Evolutionary conservation across 2,888 invertebrate species (phyloP).

Genomic region (Calameuta pallipes): DNA sequence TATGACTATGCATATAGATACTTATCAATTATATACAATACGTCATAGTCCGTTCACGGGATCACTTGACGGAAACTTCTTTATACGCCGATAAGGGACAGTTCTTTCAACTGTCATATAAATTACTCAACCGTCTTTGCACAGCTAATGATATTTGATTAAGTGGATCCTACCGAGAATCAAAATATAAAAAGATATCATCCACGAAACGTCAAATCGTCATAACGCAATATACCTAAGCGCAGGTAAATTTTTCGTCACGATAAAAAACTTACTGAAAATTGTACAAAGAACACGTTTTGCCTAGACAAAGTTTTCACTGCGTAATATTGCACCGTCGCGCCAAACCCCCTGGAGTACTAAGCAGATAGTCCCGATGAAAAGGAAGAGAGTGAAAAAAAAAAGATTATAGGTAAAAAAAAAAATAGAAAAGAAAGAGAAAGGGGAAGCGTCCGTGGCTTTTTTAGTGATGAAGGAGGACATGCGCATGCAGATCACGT

Average conservation of each 20-base stretch:
- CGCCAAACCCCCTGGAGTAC: conserved; percentile 26
- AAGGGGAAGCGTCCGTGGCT: conserved; percentile 22
- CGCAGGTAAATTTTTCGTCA: neutral
- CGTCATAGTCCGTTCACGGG: neutral
- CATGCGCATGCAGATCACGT: conserved; percentile 66
- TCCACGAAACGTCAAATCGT: neutral
- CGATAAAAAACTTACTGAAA: neutral
- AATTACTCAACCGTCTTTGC: neutral
- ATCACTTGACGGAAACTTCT: neutral
- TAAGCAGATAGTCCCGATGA: conserved; percentile 23
- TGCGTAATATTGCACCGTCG: neutral
- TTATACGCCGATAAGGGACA: neutral
- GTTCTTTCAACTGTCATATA: neutral
- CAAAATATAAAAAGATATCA: neutral
- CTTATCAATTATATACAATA: neutral
- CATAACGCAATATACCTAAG: neutral
- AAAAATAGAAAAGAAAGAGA: conserved; percentile 11
- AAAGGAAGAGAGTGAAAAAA: neutral
- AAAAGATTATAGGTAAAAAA: conserved; percentile 1
- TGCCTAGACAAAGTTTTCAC: neutral
- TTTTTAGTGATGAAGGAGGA: conserved; percentile 48
- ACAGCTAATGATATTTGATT: neutral
- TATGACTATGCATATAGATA: neutral
- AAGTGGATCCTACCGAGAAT: neutral
- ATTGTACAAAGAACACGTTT: neutral